Percentiles rank a stretch among this genome's conserved stretches.
These are phyloP conservation scores for Eurytemora carolleeae DNA, from an alignment of 1,140 invertebrate genomes.

Conservation along the genomic window DNA sequence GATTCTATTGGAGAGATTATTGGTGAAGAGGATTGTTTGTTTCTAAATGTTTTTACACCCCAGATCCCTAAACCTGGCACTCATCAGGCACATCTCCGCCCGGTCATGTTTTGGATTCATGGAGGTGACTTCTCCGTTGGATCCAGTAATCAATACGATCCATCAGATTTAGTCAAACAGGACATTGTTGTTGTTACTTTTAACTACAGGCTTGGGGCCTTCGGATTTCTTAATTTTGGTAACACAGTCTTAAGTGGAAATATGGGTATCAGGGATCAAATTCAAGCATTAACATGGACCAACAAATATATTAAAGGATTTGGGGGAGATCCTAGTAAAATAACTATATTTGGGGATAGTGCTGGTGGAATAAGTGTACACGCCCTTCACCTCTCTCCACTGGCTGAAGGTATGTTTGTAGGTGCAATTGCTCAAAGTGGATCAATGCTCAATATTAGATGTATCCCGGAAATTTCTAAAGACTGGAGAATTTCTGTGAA, in stretches of 20 bases:
- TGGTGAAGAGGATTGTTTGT: conserved; percentile 19
- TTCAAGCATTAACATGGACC: conserved; percentile 29
- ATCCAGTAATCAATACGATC: conserved; percentile 43
- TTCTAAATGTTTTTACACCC: conserved; percentile 19
- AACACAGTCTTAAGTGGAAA: conserved; percentile 30
- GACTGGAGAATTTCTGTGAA: too few species aligned
- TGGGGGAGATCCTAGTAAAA: conserved; percentile 16
- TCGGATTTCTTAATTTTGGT: conserved; percentile 33
- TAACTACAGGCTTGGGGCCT: conserved; percentile 84
- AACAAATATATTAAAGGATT: conserved; percentile 16
- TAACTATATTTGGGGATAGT: conserved; percentile 18
- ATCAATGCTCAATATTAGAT: too few species aligned
- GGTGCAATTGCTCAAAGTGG: too few species aligned
- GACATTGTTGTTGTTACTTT: conserved; percentile 83
- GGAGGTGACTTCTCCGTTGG: conserved; percentile 84
- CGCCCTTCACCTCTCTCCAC: conserved; percentile 30
- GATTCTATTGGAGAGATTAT: too few species aligned
- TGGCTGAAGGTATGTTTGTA: too few species aligned
- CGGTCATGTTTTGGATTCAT: conserved; percentile 94
- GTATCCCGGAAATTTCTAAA: too few species aligned
- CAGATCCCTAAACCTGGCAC: too few species aligned
- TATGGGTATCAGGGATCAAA: conserved; percentile 39
- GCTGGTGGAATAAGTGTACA: conserved; percentile 26
- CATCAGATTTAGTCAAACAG: conserved; percentile 5
- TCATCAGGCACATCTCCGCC: conserved; percentile 52